A percentile compares a stretch with the other conserved stretches of the same genome.
Conservation (phyloP, 92 coral and sea anemone genomes). For the Blastomussa wellsi region DNA sequence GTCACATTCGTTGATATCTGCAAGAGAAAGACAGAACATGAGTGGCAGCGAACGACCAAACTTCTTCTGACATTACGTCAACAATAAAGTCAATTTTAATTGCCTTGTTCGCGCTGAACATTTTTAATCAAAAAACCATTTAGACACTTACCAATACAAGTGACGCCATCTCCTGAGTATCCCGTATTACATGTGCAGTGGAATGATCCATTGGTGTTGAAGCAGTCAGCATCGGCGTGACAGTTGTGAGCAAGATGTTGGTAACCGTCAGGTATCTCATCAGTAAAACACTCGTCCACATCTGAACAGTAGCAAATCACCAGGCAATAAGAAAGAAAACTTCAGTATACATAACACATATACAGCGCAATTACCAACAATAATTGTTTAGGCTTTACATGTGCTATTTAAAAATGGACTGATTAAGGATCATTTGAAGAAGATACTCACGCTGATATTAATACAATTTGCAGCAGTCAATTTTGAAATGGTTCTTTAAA, state of each 20-base stretch:
- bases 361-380: too few species aligned
- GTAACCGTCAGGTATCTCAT: conserved; percentile 9
- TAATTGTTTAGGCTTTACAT: not conserved
- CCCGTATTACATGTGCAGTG: conserved; percentile 56
- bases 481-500: too few species aligned
- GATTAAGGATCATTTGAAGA: not conserved
- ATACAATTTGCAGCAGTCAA: too few species aligned
- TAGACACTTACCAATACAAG: conserved; percentile 51
- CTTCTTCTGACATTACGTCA: not conserved
- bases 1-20: conserved; percentile 57
- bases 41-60: not conserved
- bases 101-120: too few species aligned
- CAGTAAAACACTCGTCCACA: conserved; percentile 53
- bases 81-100: too few species aligned
- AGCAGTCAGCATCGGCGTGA: conserved; percentile 58
- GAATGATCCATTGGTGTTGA: conserved; percentile 65
- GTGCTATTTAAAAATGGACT: not conserved
- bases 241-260: conserved; percentile 44
- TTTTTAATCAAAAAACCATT: too few species aligned
- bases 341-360: too few species aligned
- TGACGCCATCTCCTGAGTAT: conserved; percentile 49
- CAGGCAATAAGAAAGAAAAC: not conserved
- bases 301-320: conserved; percentile 22
- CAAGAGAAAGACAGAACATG: not conserved
- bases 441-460: not conserved